Evolutionary conservation across 1,140 invertebrate genomes (phyloP).

Genomic region (Cardiocondyla obscurior): DNA sequence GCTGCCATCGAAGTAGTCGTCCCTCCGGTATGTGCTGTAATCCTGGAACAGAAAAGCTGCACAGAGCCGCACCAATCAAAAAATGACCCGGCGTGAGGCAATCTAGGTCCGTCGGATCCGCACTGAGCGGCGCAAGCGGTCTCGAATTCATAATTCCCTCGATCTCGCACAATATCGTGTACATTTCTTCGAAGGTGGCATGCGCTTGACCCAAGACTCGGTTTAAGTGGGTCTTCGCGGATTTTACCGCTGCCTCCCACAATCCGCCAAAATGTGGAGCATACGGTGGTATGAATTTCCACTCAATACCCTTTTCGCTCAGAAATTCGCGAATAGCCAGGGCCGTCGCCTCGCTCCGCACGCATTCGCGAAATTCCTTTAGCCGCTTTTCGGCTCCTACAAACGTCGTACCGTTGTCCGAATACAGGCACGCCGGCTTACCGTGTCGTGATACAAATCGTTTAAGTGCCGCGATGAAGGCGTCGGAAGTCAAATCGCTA

Average conservation of each 20-base stretch:
- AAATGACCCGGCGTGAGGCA: not conserved
- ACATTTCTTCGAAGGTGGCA: not conserved
- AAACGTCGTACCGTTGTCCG: conserved; percentile 31
- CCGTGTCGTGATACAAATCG: not conserved
- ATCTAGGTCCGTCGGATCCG: not conserved
- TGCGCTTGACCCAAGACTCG: not conserved
- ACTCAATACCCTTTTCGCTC: not conserved
- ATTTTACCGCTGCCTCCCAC: not conserved
- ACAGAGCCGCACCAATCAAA: not conserved
- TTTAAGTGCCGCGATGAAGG: not conserved
- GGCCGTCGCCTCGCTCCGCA: not conserved
- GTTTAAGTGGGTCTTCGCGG: not conserved
- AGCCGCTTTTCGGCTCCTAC: conserved; percentile 29
- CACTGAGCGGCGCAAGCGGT: not conserved
- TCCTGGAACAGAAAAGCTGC: not conserved
- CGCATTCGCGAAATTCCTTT: not conserved
- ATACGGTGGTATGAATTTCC: not conserved
- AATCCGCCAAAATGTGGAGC: not conserved
- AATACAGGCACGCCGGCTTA: not conserved
- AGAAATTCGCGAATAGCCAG: not conserved
- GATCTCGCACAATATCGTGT: not conserved
- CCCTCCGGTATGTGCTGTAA: not conserved
- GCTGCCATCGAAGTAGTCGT: not conserved
- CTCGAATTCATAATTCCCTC: not conserved
- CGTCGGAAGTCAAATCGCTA: not conserved